A percentile compares a stretch with the other conserved stretches of the same genome.
Conservation (phyloP, 2,888 invertebrate species). For the Stenodera caucasica region DNA sequence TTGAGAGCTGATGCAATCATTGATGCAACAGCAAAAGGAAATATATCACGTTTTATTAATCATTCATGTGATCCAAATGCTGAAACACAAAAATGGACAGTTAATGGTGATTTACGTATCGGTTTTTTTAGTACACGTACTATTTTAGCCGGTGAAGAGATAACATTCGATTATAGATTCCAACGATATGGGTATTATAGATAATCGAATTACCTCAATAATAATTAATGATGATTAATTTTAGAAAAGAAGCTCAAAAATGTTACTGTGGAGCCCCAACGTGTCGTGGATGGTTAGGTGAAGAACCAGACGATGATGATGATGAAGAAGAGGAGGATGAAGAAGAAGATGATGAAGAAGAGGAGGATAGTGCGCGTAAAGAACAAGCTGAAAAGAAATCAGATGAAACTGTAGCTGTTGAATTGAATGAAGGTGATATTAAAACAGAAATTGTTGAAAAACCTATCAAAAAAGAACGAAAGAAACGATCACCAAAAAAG, state of each 20-base stretch:
- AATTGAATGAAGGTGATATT: slow-evolving; percentile 4
- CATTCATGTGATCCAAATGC: slow-evolving; percentile 99
- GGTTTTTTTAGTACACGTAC: slow-evolving; percentile 93
- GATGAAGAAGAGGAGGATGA: slow-evolving; percentile 62
- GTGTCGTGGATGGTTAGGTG: slow-evolving; percentile 96
- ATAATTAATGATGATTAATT: slow-evolving; percentile 26
- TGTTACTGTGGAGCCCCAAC: slow-evolving; percentile 89
- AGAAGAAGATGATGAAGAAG: slow-evolving; percentile 54
- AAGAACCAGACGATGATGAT: slow-evolving; percentile 75
- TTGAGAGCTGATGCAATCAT: slow-evolving; percentile 91
- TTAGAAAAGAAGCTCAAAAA: slow-evolving; percentile 90
- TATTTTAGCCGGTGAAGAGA: slow-evolving; percentile 87
- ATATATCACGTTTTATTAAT: slow-evolving; percentile 96
- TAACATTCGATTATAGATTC: slow-evolving; percentile 98
- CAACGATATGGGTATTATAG: slow-evolving; percentile 83
- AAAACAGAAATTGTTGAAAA: slow-evolving; percentile 39
- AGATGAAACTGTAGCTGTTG: slow-evolving; percentile 32
- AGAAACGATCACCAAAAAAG: slow-evolving; percentile 33
- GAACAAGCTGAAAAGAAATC: slow-evolving; percentile 25
- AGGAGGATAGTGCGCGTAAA: slow-evolving; percentile 34
- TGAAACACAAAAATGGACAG: slow-evolving; percentile 97
- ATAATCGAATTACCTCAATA: slow-evolving; percentile 5
- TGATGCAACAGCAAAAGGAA: slow-evolving; percentile 95
- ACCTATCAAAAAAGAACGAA: slow-evolving; percentile 45
- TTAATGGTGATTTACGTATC: slow-evolving; percentile 88